Percentiles rank a stretch among this genome's conserved stretches.
Conservation (phyloP, 2,797 vertebrate species). For the Diplodus sargus region DNA sequence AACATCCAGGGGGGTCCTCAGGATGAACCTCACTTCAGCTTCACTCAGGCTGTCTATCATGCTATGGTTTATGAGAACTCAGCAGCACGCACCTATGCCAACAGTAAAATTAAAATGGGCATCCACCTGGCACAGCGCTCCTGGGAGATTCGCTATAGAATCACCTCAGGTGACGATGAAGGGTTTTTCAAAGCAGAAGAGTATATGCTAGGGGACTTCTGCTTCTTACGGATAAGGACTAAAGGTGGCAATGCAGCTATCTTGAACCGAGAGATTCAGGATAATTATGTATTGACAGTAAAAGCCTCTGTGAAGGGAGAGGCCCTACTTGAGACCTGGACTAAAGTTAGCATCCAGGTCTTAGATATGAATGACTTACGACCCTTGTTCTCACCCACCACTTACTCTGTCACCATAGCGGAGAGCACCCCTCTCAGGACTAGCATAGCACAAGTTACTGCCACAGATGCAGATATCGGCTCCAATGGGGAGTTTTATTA, state of each 20-base stretch:
- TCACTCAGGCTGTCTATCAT: constrained; percentile 93
- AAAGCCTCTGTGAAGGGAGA: constrained; percentile 97
- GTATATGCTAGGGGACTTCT: constrained; percentile 95
- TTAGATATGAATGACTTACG: constrained; percentile 98
- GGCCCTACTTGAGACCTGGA: constrained; percentile 92
- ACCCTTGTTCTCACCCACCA: constrained; percentile 97
- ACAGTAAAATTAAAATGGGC: constrained; percentile 95
- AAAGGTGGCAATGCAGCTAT: constrained; percentile 98
- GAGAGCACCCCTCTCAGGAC: constrained; percentile 97
- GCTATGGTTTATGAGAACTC: constrained; percentile 96
- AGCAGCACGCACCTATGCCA: constrained; percentile 95
- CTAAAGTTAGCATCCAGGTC: constrained; percentile 96
- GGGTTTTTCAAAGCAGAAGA: constrained; percentile 99
- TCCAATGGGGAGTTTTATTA: constrained; percentile 99
- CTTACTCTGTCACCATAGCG: constrained; percentile 94
- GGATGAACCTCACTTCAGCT: constrained; percentile 86
- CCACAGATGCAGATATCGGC: constrained; percentile 97
- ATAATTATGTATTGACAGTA: constrained; percentile 94
- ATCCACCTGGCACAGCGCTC: constrained; percentile 89
- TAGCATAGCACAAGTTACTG: constrained; percentile 97
- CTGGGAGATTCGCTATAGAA: constrained; percentile 97
- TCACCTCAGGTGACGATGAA: constrained; percentile 96
- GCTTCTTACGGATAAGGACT: constrained; percentile 97
- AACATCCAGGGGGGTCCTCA: constrained; percentile 68
- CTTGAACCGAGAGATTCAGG: constrained; percentile 97